phyloP scores from a whole-genome alignment of 2,113 vertebrate genomes.

The Sylvia atricapilla region DNA sequence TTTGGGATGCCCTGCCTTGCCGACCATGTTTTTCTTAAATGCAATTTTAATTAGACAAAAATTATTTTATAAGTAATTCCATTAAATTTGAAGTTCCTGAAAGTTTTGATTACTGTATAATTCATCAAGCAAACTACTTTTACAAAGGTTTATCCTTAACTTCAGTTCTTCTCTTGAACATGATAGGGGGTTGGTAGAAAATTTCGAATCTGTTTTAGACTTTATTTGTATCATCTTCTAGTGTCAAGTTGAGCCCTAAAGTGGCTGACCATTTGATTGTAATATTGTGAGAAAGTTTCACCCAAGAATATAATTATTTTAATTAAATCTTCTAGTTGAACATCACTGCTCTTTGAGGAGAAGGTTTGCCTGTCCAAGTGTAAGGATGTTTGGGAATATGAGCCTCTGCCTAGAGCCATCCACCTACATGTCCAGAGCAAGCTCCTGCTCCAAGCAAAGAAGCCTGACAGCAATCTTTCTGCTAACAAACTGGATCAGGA shows the following conservation, averaged over 20 bases:
- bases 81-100: neutral
- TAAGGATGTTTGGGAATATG: neutral
- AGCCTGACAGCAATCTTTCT: neutral
- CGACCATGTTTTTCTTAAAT: neutral
- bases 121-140: neutral
- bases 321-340: neutral
- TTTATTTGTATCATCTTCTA: neutral
- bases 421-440: neutral
- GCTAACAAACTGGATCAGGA: neutral
- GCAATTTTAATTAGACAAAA: neutral
- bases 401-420: neutral
- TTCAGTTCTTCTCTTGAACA: neutral
- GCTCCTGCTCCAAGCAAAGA: neutral
- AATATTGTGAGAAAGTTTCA: neutral
- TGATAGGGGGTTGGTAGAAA: neutral
- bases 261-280: neutral
- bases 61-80: neutral
- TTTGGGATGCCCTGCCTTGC: neutral
- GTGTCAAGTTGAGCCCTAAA: neutral
- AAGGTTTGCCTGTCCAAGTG: fast-evolving
- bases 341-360: neutral
- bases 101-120: neutral
- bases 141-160: neutral
- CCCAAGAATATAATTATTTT: neutral
- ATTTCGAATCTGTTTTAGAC: neutral